A percentile compares a stretch with the other conserved stretches of the same genome.
Evolutionary conservation across 2,888 invertebrate species (phyloP).

Genomic region (Spicauda simplicius): DNA sequence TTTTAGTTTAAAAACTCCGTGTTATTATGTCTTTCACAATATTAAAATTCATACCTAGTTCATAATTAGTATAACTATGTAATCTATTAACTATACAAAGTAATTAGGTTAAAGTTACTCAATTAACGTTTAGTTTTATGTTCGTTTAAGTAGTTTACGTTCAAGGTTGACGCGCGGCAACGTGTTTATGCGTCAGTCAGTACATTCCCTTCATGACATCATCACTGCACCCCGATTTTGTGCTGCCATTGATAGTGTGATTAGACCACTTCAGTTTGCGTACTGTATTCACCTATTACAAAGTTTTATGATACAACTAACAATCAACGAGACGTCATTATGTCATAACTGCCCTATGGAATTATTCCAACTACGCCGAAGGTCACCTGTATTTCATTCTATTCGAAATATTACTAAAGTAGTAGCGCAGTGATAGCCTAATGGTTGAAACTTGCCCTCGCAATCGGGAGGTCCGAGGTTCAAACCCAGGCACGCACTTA

Average conservation of each 20-base stretch:
- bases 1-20: too few relatives aligned
- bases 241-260: conserved; percentile 3
- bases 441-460: too few relatives aligned
- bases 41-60: too few relatives aligned
- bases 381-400: background rate
- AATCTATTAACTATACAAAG: too few relatives aligned
- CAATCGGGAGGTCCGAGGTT: too few relatives aligned
- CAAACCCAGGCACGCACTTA: too few relatives aligned
- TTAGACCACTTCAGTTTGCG: conserved; percentile 9
- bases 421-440: too few relatives aligned
- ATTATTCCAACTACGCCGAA: background rate
- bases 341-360: background rate
- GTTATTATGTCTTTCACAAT: too few relatives aligned
- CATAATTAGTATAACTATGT: background rate
- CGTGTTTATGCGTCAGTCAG: conserved; percentile 27
- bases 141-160: conserved; percentile 1
- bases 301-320: background rate
- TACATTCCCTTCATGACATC: conserved; percentile 35
- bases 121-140: background rate
- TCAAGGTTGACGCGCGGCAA: background rate
- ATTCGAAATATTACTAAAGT: too few relatives aligned
- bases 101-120: background rate
- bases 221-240: conserved; percentile 34
- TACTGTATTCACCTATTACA: background rate
- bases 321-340: background rate